Evolutionary conservation across 2,888 invertebrate genomes (phyloP).

Genomic region (Mycalesis mineus): DNA sequence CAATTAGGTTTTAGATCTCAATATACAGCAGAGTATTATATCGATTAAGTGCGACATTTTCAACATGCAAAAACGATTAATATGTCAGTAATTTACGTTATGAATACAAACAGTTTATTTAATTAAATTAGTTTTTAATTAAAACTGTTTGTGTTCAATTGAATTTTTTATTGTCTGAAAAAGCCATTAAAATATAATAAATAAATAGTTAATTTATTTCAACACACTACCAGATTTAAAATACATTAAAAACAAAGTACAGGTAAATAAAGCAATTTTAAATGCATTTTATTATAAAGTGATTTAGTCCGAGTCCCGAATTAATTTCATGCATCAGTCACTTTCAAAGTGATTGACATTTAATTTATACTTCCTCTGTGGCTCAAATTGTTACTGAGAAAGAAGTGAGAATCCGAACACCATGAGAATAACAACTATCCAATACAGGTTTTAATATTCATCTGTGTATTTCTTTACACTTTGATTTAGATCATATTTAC

Average conservation of each 20-base stretch:
- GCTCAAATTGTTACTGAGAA: slow-evolving; percentile 19
- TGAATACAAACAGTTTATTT: too few relatives aligned
- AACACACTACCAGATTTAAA: too few relatives aligned
- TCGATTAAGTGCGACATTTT: neutral
- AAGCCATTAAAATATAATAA: too few relatives aligned
- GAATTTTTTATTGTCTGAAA: too few relatives aligned
- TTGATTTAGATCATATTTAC: too few relatives aligned
- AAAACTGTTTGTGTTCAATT: too few relatives aligned
- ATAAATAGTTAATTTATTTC: too few relatives aligned
- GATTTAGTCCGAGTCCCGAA: slow-evolving; percentile 24
- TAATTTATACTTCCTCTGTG: slow-evolving; percentile 55
- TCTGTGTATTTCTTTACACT: neutral
- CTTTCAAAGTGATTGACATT: slow-evolving; percentile 55
- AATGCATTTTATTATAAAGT: neutral
- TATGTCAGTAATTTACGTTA: too few relatives aligned
- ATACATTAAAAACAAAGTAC: too few relatives aligned
- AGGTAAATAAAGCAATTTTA: neutral
- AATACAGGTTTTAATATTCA: neutral
- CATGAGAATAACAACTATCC: neutral
- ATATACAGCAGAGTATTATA: slow-evolving; percentile 29
- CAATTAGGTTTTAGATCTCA: slow-evolving; percentile 6
- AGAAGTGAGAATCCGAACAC: neutral
- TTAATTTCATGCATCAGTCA: slow-evolving; percentile 56
- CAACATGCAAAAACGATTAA: too few relatives aligned
- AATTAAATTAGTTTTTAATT: too few relatives aligned